Percentiles rank a stretch among this genome's conserved stretches.
Conservation (phyloP, 2,113 vertebrate species). For the Corythoichthys haematopterus region DNA sequence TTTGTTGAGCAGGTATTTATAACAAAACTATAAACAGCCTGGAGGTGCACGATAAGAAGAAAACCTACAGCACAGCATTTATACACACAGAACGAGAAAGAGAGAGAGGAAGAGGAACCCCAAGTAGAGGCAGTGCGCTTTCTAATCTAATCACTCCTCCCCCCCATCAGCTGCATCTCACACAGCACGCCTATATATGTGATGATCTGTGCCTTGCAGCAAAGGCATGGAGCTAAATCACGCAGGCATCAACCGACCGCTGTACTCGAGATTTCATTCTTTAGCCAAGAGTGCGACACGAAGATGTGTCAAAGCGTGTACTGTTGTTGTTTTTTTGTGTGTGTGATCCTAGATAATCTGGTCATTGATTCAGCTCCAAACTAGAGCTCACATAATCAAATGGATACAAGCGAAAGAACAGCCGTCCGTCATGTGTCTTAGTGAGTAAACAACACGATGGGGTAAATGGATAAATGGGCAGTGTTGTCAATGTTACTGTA, state of each 20-base stretch:
- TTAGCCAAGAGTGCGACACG: conserved; percentile 31
- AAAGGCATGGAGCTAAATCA: conserved; percentile 55
- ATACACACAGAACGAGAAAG: conserved; percentile 14
- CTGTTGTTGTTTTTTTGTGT: neutral
- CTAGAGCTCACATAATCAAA: conserved; percentile 67
- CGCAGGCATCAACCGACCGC: conserved; percentile 44
- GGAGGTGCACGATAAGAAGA: conserved; percentile 46
- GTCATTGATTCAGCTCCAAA: conserved; percentile 66
- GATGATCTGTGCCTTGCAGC: conserved; percentile 45
- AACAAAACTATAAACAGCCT: conserved; percentile 48
- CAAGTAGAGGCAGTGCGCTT: conserved; percentile 55
- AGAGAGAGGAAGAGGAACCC: conserved; percentile 23
- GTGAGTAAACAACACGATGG: conserved; percentile 58
- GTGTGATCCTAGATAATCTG: conserved; percentile 45
- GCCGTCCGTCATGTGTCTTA: conserved; percentile 64
- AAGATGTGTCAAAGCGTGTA: conserved; percentile 29
- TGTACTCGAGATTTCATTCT: conserved; percentile 56
- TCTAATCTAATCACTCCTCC: conserved; percentile 69
- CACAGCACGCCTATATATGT: conserved; percentile 27
- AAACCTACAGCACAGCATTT: conserved; percentile 50
- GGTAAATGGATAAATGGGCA: conserved; percentile 44
- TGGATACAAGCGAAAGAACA: conserved; percentile 59
- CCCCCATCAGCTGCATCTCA: conserved; percentile 56
- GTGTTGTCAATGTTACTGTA: conserved; percentile 24
- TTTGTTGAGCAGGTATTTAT: conserved; percentile 60